Base-by-base conservation (phyloP, 2,797 vertebrate species). In the Fistularia commersonii region DNA sequence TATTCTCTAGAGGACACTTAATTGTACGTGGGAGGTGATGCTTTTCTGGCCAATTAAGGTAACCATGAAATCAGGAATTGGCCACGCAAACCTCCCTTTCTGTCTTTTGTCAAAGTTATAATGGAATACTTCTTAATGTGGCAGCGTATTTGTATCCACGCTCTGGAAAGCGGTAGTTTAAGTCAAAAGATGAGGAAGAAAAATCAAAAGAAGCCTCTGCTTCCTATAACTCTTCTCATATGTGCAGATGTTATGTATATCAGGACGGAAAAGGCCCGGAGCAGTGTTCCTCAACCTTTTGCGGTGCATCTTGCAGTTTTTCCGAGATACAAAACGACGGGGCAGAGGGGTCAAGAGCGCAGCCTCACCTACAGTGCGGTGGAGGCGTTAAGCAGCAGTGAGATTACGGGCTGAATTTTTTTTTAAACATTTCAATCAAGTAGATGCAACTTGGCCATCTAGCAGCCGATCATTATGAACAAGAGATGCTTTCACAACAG, bases 21-120 rank as follows among this genome's bases (percentile, higher is more conserved):
- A 88, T 86, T 85, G 72, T 76, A 66, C 13, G 88, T 88, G 75
- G 87, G 88, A 57, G 80, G 81, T 60, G 38, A 73, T 77, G 71
- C 77, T 86, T 80, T 82, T 79, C 69, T 65, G 66, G 71, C 64
- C 65, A 84, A 84, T 84, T 78, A 81, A 64, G 62, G 66, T 74
- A 59, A 71, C 71, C 33, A 44, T 76, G 72, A 81, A 77, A 80
- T 82, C 67, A 74, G 80, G 72, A 85, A 74, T 77, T 38, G 8
- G 61, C 51, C 37, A 45, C 61, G 48, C 52, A 69, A 66, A 39
- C 47, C 54, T 46, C 44, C 41, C 36, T 38, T 61, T 54, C 44
- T 42, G 43, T 49, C 37, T 42, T 10, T 1, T 23, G 42, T n/a
- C 48, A 1, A 60, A 66, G 41, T 54, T 61, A 6, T 45, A 37